Evolutionary conservation across 2,797 vertebrate species (phyloP).

Genomic region (Apogon hyalosoma): DNA sequence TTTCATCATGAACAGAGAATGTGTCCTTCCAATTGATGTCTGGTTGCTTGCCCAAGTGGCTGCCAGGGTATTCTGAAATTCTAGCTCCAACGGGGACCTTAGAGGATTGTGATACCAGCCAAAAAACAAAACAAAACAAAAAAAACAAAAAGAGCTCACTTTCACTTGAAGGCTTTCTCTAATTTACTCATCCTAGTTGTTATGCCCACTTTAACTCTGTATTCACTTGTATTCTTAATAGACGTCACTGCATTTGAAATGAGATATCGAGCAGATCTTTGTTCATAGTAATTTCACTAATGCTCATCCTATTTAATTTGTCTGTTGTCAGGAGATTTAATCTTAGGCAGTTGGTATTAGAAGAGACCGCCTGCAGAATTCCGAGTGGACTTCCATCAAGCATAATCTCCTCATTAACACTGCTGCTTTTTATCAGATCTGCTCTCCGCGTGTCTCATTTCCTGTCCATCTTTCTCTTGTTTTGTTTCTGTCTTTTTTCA

Average conservation of each 20-base stretch:
- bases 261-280: conserved; percentile 29
- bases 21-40: conserved; percentile 9
- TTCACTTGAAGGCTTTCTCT: not conserved
- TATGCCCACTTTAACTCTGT: not conserved
- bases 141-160: no score
- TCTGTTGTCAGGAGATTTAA: conserved; percentile 50
- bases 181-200: not conserved
- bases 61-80: conserved; percentile 17
- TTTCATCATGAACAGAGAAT: conserved; percentile 1
- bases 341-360: conserved; percentile 39
- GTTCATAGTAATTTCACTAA: conserved; percentile 30
- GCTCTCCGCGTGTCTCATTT: conserved; percentile 45
- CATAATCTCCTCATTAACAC: conserved; percentile 68
- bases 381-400: conserved; percentile 42
- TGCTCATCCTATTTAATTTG: conserved; percentile 48
- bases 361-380: conserved; percentile 35
- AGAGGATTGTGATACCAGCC: no score
- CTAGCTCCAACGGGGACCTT: conserved; percentile 26
- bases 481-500: conserved; percentile 37
- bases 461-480: conserved; percentile 31
- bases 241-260: conserved; percentile 14
- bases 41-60: conserved; percentile 26
- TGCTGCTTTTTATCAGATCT: conserved; percentile 44
- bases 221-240: conserved; percentile 5
- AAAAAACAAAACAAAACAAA: no score